Evolutionary conservation across 2,888 invertebrate genomes (phyloP).

Genomic region (Dichetophora obliterata): DNA sequence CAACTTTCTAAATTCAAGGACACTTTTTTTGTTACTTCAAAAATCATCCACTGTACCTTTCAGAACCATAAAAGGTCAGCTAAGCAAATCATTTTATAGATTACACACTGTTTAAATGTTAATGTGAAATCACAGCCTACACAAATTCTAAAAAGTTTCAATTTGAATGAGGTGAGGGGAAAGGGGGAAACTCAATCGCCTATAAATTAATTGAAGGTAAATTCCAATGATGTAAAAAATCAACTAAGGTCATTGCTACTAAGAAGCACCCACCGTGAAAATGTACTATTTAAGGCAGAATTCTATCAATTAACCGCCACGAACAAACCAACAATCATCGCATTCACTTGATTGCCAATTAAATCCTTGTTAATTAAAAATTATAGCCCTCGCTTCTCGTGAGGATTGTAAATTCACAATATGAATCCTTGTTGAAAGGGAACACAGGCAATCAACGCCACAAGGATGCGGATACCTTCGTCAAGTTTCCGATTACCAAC

Average conservation of each 20-base stretch:
- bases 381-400: constrained; percentile 40
- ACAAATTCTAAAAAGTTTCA: too few species aligned
- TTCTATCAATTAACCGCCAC: not conserved
- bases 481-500: not conserved
- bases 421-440: not conserved
- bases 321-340: constrained; percentile 26
- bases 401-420: constrained; percentile 41
- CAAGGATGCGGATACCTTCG: not conserved
- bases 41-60: too few species aligned
- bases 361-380: constrained; percentile 47
- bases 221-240: constrained; percentile 12
- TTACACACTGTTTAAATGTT: too few species aligned
- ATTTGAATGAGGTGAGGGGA: too few species aligned
- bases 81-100: too few species aligned
- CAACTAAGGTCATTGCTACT: not conserved
- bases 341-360: constrained; percentile 44
- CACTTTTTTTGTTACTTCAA: too few species aligned
- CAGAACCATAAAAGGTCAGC: too few species aligned
- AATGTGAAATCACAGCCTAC: too few species aligned
- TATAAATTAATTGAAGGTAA: constrained; percentile 16
- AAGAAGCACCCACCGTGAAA: not conserved
- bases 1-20: too few species aligned
- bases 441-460: too few species aligned
- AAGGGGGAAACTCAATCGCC: not conserved
- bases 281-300: not conserved